These are phyloP conservation scores for Molossus molossus DNA, from an alignment of 2,797 vertebrate species.

Conservation along the genomic window DNA sequence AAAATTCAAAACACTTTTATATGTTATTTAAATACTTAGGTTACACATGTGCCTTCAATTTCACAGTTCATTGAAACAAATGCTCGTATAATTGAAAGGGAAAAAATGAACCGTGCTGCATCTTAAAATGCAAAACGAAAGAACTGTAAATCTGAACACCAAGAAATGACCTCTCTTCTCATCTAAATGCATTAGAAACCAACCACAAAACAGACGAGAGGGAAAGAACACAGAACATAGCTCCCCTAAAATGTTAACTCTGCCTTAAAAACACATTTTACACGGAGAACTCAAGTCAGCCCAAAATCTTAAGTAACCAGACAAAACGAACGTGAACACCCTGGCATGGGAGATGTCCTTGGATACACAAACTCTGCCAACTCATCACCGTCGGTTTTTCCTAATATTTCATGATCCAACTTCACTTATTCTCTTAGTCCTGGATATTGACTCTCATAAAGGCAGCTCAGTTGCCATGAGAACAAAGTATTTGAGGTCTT, in stretches of 20 bases:
- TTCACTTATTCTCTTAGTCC: background rate
- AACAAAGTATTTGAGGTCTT: background rate
- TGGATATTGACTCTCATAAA: conserved; percentile 3
- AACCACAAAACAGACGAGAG: background rate
- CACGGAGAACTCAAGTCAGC: background rate
- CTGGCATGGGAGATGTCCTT: background rate
- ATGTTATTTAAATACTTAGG: background rate
- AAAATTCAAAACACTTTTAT: background rate
- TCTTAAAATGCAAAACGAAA: conserved; percentile 42
- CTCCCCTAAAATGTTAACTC: background rate
- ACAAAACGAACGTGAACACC: background rate
- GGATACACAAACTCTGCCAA: background rate
- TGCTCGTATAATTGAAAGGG: background rate
- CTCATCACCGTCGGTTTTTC: background rate
- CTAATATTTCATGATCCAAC: background rate
- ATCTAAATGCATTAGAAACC: background rate
- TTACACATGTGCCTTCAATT: background rate
- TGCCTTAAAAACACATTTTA: background rate
- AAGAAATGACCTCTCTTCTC: background rate
- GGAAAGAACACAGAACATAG: background rate
- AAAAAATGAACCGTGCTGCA: background rate
- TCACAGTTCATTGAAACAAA: background rate
- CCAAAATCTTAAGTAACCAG: background rate
- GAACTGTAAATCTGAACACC: background rate
- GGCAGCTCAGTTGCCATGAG: background rate